Evolutionary conservation across 2,113 vertebrate species (phyloP), one percentile per base, ranked within the genome.

Genomic region (Nothoprocta perdicaria): DNA sequence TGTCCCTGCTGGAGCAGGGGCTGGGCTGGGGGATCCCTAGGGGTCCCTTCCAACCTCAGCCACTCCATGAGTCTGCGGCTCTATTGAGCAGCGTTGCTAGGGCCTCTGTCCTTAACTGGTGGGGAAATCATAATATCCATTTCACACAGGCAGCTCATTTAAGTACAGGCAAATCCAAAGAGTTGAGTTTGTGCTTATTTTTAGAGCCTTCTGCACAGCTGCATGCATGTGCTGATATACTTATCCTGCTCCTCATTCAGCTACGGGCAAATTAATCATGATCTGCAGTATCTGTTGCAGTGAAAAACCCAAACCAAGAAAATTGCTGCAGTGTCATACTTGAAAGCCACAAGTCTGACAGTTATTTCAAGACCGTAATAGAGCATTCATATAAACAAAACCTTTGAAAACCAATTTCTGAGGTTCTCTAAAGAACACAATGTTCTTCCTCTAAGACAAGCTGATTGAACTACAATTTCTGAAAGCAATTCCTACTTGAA

Each of bases 201-300:
- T 18, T 18, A 31, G 40, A 35, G 33, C 12, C 18, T n/a, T 43
- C 2, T 3, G 13, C 16, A 18, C 1, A 60, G 66, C 18, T 63
- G 14, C 6, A 5, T 2, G 6, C 5, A 5, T 1, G 5, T 33
- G 67, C 27, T 7, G 2, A 1, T 9, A 57, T 57, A 31, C 29
- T 31, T 31, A 62, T 38, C 31, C 50, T 73, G 15, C 35, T 45
- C 23, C 13, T 68, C 29, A 26, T 41, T 79, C 66, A 50, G 72
- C 31, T 82, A 73, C 63, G 45, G 11, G 19, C 24, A 58, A 86
- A 18, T 26, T 35, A 68, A 6, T 41, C 4, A 7, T 26, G 40
- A 40, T 10, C 41, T 23, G 6, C 31, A 74, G 33, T 31, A 45
- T 33, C 41, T 33, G 16, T 18, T 33, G 26, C 18, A 40, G 27